Evolutionary conservation across 2,888 invertebrate species (phyloP).

Genomic region (Torymus tubicola): DNA sequence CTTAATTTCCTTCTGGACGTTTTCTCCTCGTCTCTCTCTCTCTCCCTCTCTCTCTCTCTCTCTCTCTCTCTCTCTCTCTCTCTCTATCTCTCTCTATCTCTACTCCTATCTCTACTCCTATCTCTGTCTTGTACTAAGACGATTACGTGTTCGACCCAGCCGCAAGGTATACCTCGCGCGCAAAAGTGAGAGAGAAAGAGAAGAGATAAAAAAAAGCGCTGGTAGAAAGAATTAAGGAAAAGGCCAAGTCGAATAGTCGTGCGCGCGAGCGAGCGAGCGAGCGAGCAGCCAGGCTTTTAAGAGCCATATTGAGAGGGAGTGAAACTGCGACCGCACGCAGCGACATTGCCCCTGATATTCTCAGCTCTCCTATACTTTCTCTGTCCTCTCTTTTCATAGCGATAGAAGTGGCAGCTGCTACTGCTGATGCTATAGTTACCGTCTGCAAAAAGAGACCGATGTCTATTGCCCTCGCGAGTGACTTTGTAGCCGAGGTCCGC

Average conservation of each 20-base stretch:
- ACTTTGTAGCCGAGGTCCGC: constrained; percentile 7
- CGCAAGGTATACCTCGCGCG: not conserved
- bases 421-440: not conserved
- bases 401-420: not conserved
- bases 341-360: constrained; percentile 34
- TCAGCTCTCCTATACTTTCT: constrained; percentile 45
- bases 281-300: constrained; percentile 57
- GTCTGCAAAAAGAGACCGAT: not conserved
- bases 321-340: constrained; percentile 42
- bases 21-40: not conserved
- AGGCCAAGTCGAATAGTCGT: constrained; percentile 71
- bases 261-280: no score
- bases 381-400: constrained; percentile 23
- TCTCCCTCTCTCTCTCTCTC: not conserved
- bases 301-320: constrained; percentile 47
- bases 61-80: no score
- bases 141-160: constrained; percentile 12
- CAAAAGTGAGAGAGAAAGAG: not conserved
- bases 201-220: not conserved
- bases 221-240: constrained; percentile 66
- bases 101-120: not conserved
- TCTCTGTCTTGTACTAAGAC: constrained; percentile 13
- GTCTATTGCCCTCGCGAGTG: constrained; percentile 7
- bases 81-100: not conserved
- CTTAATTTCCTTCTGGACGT: constrained; percentile 45